Base-by-base conservation (phyloP, 2,888 invertebrate genomes). In the Drosophila picticornis region DNA sequence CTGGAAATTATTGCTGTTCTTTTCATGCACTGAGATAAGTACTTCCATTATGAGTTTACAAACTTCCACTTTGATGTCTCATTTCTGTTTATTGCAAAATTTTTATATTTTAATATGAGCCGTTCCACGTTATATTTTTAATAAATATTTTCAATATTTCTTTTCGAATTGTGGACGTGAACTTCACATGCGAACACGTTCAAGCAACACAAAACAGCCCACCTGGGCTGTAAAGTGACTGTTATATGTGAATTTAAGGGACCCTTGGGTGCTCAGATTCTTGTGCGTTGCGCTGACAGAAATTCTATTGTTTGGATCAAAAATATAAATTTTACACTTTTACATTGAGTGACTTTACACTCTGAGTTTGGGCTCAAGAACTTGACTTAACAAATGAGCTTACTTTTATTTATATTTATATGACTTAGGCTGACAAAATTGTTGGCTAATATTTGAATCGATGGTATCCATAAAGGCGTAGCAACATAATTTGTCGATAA, bases 161-260 rank as follows among this genome's bases (percentile, higher is more conserved):
- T 46, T 36, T 60, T 31, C 6, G 2, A 13, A 43, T 48, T 16
- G 9, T 38, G 10, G 31, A 51, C 32, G 1, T 32, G 53, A 11
- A 2, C 2, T 34, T 48, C 5, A n/a, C 32, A 36, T 53, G 25
- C n/a, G n/a, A 27, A 40, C 11, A 22, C 19, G 16, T 9, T 16
- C 9, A 9, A 22, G 1, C n/a, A 34, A n/a, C 32, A 40, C n/a
- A 25, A 59, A 25, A 22, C 22, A 25, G 57, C 43, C 53, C 43
- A 53, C 29, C 51, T 55, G 63, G 50, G 43, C 51, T 43, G n/a
- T 57, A 62, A 65, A 69, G 60, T 61, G 72, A 43, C 67, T 64
- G 62, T 55, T 29, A 29, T 63, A 80, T 74, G 75, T 83, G 73
- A 81, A 75, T 73, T 73, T 72, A 69, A 72, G 52, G 36, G 63